Percentiles rank a stretch among this genome's conserved stretches.
phyloP scores from a whole-genome alignment of 2,113 vertebrate genomes.

The Zosterops lateralis region DNA sequence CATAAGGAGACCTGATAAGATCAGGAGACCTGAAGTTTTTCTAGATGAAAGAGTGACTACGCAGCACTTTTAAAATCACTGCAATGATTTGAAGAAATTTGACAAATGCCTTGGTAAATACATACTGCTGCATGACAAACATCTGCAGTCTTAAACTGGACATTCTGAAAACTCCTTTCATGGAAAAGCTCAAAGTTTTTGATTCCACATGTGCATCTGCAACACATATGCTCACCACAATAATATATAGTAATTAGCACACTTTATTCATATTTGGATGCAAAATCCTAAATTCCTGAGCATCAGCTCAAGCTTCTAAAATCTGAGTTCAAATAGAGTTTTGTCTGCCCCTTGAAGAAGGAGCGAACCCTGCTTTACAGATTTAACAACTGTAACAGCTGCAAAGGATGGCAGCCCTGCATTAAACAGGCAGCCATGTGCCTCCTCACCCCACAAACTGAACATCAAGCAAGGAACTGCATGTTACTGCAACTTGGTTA shows the following conservation, averaged over 20 bases:
- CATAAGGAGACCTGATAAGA: not conserved
- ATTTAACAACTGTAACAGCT: not conserved
- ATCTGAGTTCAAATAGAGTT: not conserved
- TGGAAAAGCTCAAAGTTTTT: not conserved
- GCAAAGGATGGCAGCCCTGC: not conserved
- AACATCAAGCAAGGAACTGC: accelerated
- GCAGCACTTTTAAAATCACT: not conserved
- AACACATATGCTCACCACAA: not conserved
- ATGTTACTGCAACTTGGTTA: not conserved
- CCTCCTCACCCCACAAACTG: not conserved
- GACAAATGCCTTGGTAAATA: not conserved
- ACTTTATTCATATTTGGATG: not conserved
- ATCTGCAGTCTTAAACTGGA: not conserved
- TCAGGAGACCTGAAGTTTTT: not conserved
- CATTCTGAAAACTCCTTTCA: not conserved
- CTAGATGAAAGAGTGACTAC: not conserved
- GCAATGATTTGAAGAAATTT: not conserved
- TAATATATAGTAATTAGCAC: not conserved
- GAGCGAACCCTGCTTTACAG: not conserved
- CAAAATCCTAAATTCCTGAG: not conserved
- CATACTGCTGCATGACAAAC: not conserved
- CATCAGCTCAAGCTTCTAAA: not conserved
- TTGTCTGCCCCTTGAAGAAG: not conserved
- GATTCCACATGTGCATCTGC: not conserved
- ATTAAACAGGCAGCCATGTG: not conserved